Percentiles rank a stretch among this genome's conserved stretches.
Evolutionary conservation across 2,888 invertebrate genomes (phyloP).

Genomic region (Brenthis ino): DNA sequence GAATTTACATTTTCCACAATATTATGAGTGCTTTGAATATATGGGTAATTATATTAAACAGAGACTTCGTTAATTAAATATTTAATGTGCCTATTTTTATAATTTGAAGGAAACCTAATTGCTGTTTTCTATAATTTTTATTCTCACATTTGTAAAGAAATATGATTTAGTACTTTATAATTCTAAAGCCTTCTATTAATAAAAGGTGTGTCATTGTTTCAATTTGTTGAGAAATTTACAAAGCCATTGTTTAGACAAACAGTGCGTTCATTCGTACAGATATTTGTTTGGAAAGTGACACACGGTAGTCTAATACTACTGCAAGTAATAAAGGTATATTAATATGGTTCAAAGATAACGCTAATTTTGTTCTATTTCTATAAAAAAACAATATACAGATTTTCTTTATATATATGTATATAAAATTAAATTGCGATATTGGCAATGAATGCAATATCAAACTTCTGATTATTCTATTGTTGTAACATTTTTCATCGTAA

Average conservation of each 20-base stretch:
- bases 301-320: not conserved
- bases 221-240: constrained; percentile 12
- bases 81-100: not conserved
- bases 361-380: too few species aligned
- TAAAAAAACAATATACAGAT: too few species aligned
- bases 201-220: constrained; percentile 6
- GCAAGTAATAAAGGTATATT: too few species aligned
- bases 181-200: not conserved
- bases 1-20: constrained; percentile 23
- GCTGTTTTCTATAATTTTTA: too few species aligned
- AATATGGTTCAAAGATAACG: too few species aligned
- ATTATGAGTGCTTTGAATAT: not conserved
- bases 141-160: not conserved
- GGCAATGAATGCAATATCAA: not conserved
- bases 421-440: not conserved
- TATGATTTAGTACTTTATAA: not conserved
- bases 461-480: not conserved
- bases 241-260: constrained; percentile 13
- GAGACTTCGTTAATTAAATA: not conserved
- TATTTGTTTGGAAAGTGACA: constrained; percentile 10
- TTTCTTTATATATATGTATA: too few species aligned
- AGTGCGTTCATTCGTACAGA: constrained; percentile 6
- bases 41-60: not conserved
- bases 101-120: not conserved
- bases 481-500: constrained; percentile 37